Base-by-base conservation (phyloP, 1,140 invertebrate genomes). In the Lepidurus arcticus region DNA sequence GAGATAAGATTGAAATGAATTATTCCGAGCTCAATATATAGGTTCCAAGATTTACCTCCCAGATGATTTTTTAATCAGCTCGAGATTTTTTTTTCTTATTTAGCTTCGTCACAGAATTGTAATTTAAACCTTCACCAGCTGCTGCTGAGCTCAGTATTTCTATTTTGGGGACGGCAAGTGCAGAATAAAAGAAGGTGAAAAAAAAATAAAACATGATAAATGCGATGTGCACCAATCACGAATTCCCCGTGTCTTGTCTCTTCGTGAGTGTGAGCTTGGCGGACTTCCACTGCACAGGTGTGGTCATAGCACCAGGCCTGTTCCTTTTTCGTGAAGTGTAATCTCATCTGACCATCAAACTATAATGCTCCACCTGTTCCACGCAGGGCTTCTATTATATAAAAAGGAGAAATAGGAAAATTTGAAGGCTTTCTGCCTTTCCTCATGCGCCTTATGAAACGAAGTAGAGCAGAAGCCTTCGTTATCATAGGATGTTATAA, bases 281-380 rank as follows among this genome's bases (percentile, higher is more conserved):
- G 53, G 53, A 65, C 53, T 65, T 65, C 53, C 6, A n/a, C 13
- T 1, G 53, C 53, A 65, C 53, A 65, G 53, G 53, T 65, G 53
- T 65, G 53, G 13, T 65, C 13, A 65, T 21, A 1, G 16, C 21
- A 65, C 21, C 53, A 13, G 16, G 53, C 4, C 53, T 65, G 21
- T 16, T 65, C 53, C 5, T 7, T 65, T 16, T 10, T 21, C 3
- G 53, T 65, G n/a, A 65, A 65, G 53, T 65, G 53, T 65, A 65
- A 65, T 65, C 53, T 65, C 53, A 65, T 21, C 53, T 65, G 21
- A 65, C 53, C 53, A 65, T 65, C 53, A 65, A 47, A 65, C 53
- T 65, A 21, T 65, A 65, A 65, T 65, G n/a, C 53, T 16, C 13
- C 53, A 65, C 53, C 53, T 65, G 53, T 65, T 65, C 53, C 53